Evolutionary conservation across 1,140 invertebrate genomes (phyloP).

Genomic region (Drosophila subpulchrella): DNA sequence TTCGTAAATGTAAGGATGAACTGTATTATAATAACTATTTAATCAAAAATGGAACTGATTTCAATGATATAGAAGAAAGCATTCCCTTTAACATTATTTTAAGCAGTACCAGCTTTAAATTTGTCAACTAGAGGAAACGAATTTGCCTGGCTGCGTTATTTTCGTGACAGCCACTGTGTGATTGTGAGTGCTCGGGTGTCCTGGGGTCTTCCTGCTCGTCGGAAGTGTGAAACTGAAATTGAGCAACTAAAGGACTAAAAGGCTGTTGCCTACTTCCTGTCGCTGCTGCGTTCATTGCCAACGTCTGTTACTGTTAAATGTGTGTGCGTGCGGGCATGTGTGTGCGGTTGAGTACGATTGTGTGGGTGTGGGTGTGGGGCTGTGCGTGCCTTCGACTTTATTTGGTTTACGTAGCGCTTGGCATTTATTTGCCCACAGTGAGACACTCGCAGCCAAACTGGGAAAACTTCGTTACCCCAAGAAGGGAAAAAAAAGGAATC

Average conservation of each 20-base stretch:
- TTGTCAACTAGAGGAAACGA: neutral
- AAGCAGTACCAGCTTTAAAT: no score
- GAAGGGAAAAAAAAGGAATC: conserved; percentile 22
- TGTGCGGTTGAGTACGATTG: conserved; percentile 23
- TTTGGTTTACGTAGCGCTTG: conserved; percentile 82
- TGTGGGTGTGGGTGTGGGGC: conserved; percentile 15
- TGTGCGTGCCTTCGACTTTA: conserved; percentile 77
- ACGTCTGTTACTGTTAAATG: conserved; percentile 80
- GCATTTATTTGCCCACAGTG: conserved; percentile 81
- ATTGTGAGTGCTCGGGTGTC: conserved; percentile 21
- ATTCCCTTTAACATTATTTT: no score
- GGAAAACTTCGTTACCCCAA: conserved; percentile 60
- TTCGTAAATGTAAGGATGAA: no score
- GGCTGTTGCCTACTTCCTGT: conserved; percentile 73
- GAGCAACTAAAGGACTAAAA: conserved; percentile 84
- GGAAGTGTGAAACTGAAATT: conserved; percentile 84
- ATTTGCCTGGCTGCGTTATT: conserved; percentile 15
- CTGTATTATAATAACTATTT: no score
- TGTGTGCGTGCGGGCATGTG: conserved; percentile 57
- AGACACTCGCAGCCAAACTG: conserved; percentile 54
- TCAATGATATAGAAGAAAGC: no score
- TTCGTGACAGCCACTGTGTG: conserved; percentile 14
- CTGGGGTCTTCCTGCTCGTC: conserved; percentile 41
- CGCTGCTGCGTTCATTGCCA: conserved; percentile 73
- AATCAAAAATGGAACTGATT: no score